These are phyloP conservation scores for Hippocampus comes DNA, from an alignment of 2,113 vertebrate genomes.

Conservation along the genomic window DNA sequence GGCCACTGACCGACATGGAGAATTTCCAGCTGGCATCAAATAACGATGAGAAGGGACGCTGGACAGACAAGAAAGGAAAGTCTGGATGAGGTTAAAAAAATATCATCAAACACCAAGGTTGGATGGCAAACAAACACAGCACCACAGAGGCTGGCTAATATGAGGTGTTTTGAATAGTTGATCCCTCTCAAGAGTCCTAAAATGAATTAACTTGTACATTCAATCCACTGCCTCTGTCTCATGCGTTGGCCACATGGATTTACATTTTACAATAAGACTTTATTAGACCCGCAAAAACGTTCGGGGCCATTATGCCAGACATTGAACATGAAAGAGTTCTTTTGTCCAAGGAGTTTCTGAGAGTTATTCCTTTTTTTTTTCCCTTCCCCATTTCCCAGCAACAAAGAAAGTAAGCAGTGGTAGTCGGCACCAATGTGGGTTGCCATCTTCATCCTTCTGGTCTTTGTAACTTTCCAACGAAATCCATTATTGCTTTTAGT, in stretches of 20 bases:
- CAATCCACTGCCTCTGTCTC: too few relatives aligned
- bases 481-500: constrained; percentile 67
- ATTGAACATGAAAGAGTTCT: too few relatives aligned
- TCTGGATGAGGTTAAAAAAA: background rate
- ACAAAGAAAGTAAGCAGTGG: constrained; percentile 63
- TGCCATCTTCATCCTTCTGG: constrained; percentile 51
- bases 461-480: constrained; percentile 77
- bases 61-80: background rate
- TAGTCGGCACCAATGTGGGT: constrained; percentile 45
- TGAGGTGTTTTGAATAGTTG: background rate
- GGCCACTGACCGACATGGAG: background rate
- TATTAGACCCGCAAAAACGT: too few relatives aligned
- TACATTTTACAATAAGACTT: too few relatives aligned
- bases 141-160: background rate
- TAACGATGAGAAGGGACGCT: background rate
- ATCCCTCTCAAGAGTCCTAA: background rate
- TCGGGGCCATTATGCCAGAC: background rate
- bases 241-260: too few relatives aligned
- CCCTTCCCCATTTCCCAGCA: constrained; percentile 27
- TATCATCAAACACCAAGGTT: background rate
- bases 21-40: background rate
- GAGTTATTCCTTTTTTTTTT: constrained; percentile 11
- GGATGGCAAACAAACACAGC: background rate
- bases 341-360: background rate
- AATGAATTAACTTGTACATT: too few relatives aligned